Percentiles rank a stretch among this genome's conserved stretches.
Evolutionary conservation across 2,888 invertebrate genomes (phyloP).

Genomic region (Strigamia crassipes): DNA sequence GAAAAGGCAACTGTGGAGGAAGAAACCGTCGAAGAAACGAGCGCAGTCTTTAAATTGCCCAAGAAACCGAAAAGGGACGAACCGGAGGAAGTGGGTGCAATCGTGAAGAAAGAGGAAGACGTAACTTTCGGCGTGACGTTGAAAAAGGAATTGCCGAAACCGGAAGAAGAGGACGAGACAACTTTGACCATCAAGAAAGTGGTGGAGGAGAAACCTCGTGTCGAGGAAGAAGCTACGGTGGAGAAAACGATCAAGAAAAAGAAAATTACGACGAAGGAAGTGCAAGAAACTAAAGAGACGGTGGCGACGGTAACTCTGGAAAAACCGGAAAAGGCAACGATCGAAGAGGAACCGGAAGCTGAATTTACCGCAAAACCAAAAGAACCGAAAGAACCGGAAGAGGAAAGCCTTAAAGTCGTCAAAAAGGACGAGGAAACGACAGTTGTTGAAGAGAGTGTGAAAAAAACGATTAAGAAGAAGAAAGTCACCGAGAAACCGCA

Average conservation of each 20-base stretch:
- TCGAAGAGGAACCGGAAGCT: constrained; percentile 29
- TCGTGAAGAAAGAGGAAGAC: constrained; percentile 47
- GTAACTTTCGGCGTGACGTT: constrained; percentile 49
- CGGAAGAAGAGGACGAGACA: neutral
- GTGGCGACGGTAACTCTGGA: neutral
- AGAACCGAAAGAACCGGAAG: neutral
- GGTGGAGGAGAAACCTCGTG: constrained; percentile 49
- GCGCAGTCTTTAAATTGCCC: neutral
- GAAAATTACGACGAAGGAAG: constrained; percentile 49
- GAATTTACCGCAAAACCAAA: constrained; percentile 20
- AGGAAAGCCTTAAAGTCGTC: neutral
- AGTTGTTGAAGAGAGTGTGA: neutral
- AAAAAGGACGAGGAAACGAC: neutral
- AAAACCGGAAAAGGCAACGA: neutral
- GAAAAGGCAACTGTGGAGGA: neutral
- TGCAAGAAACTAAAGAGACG: constrained; percentile 45
- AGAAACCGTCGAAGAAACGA: constrained; percentile 22
- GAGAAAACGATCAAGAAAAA: constrained; percentile 51
- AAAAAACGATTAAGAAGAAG: neutral
- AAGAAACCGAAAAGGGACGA: constrained; percentile 37
- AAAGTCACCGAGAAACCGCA: neutral
- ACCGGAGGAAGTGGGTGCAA: constrained; percentile 2
- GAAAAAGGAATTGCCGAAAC: constrained; percentile 44
- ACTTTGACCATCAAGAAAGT: constrained; percentile 43
- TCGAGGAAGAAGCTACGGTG: constrained; percentile 48